Evolutionary conservation across 2,797 vertebrate species (phyloP), one percentile per base, ranked within the genome.

Genomic region (Anomalospiza imberbis): DNA sequence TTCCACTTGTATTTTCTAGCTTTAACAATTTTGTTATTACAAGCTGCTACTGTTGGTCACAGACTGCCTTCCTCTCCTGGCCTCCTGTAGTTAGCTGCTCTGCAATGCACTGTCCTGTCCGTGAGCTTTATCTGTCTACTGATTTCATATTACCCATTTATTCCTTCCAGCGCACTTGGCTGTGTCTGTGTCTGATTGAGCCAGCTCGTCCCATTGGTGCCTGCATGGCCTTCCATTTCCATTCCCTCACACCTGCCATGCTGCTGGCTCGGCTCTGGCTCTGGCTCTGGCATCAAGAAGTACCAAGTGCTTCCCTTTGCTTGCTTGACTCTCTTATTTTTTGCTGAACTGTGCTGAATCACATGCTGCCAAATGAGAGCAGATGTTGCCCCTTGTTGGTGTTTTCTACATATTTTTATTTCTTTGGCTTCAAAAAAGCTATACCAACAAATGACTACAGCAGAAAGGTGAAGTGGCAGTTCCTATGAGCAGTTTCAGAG

Each of bases 341-440:
- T 77, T 88, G 38, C 74, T 94, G 84, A 75, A 29, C 65, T 92
- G 66, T 88, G 40, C 72, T 95, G 86, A 74, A 82, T 87, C 47
- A 55, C 25, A 32, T 55, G 44, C 65, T 94, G 75, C 89, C 75
- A 93, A 92, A 73, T 68, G 58, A 75, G 58, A 93, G 47, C 44
- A 83, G 87, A 68, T 89, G 54, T 92, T 91, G n/a, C 50, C 51
- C n/a, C 62, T 82, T 1, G 1, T 45, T 89, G 67, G 28, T 88
- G 68, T 92, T 91, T 91, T 89, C 75, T 58, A 76, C n/a, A 6
- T 68, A 45, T 29, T 82, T 94, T 89, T 74, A 67, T 92, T 92
- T 87, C 54, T 78, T 87, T 89, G 70, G 65, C 72, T 83, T 60
- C 82, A 58, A 72, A 78, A 65, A 86, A 74, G 24, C 34, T 73